These are phyloP conservation scores for Notodonta ziczac DNA, from an alignment of 2,888 invertebrate species.

Conservation along the genomic window DNA sequence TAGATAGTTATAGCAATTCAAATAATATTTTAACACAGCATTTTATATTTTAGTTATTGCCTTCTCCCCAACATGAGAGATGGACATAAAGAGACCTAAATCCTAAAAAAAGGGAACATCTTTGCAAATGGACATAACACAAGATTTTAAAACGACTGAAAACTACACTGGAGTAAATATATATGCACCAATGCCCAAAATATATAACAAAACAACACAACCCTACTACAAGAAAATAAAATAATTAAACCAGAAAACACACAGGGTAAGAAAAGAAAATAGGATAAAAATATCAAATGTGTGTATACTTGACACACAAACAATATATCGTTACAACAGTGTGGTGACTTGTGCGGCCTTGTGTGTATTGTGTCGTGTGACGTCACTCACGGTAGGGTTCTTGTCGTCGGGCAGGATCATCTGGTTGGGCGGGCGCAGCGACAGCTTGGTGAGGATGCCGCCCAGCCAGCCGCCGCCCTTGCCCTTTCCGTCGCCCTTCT, in stretches of 20 bases:
- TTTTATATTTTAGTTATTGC: neutral
- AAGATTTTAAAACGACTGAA: too few species aligned
- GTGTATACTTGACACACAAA: too few species aligned
- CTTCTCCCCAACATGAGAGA: too few species aligned
- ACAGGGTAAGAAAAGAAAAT: too few species aligned
- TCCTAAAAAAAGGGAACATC: neutral
- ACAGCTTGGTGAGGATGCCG: conserved; percentile 92
- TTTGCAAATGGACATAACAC: too few species aligned
- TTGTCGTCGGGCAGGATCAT: conserved; percentile 98
- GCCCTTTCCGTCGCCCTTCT: conserved; percentile 33
- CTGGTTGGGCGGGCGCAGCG: conserved; percentile 94
- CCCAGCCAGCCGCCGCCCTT: conserved; percentile 91
- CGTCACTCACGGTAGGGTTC: conserved; percentile 91
- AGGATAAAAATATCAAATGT: too few species aligned
- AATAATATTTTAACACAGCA: conserved; percentile 15
- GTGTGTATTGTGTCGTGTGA: conserved; percentile 5
- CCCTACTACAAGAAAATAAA: too few species aligned
- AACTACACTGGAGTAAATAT: too few species aligned
- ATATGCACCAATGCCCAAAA: neutral
- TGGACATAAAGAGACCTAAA: neutral
- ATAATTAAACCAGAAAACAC: too few species aligned
- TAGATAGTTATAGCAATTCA: conserved; percentile 22
- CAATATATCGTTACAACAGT: conserved; percentile 47
- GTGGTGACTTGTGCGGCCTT: conserved; percentile 37
- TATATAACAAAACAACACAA: neutral